Evolutionary conservation across 2,797 vertebrate genomes (phyloP).

Genomic region (Poeciliopsis presidionis): DNA sequence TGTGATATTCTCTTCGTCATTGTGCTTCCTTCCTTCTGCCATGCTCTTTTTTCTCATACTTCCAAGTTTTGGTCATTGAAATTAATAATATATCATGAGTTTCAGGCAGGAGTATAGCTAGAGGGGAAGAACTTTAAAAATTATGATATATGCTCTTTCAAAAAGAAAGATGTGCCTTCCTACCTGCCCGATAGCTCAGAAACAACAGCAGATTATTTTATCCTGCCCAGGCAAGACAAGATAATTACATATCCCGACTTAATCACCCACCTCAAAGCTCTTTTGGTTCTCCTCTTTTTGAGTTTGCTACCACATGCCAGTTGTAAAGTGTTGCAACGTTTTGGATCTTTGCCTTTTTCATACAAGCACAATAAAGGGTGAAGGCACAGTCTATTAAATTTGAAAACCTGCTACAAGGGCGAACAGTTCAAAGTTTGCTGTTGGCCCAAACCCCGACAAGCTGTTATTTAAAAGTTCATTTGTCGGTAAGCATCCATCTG

Average conservation of each 20-base stretch:
- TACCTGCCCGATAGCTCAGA: conserved; percentile 55
- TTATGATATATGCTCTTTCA: conserved; percentile 63
- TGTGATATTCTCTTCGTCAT: neutral
- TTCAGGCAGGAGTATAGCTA: neutral
- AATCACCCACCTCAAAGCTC: conserved; percentile 71
- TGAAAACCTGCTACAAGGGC: conserved; percentile 37
- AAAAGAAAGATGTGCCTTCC: conserved; percentile 66
- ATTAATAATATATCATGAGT: neutral
- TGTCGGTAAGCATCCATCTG: conserved; percentile 58
- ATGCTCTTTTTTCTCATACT: neutral
- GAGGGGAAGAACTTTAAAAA: neutral
- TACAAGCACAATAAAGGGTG: conserved; percentile 66
- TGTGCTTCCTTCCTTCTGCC: neutral
- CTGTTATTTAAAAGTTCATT: conserved; percentile 52
- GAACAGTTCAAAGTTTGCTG: conserved; percentile 52
- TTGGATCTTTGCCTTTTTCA: conserved; percentile 42
- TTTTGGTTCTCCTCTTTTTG: conserved; percentile 43
- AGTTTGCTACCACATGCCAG: conserved; percentile 46
- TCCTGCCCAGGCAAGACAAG: conserved; percentile 76
- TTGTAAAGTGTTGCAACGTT: conserved; percentile 53
- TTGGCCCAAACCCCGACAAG: conserved; percentile 41
- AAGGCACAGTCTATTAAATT: conserved; percentile 29
- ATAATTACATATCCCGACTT: conserved; percentile 71
- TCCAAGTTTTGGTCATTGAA: neutral
- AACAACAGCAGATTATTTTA: conserved; percentile 69